A percentile compares a stretch with the other conserved stretches of the same genome.
phyloP scores from a whole-genome alignment of 2,888 invertebrate species.

The Drosophila paucipuncta region DNA sequence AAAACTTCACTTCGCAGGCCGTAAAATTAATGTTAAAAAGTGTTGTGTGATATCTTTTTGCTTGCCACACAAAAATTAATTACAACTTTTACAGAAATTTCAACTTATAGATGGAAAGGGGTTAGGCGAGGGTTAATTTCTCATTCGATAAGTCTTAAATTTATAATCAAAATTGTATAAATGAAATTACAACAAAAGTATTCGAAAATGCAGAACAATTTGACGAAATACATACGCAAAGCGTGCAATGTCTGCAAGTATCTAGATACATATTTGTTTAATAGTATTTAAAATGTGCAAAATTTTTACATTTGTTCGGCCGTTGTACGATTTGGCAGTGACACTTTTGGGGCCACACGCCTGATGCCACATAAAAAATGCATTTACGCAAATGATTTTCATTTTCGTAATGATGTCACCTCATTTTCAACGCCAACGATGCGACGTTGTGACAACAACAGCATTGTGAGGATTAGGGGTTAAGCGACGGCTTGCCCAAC shows the following conservation, averaged over 20 bases:
- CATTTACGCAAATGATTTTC: constrained; percentile 48
- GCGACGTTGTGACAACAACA: constrained; percentile 20
- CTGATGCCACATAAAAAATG: constrained; percentile 51
- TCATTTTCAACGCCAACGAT: constrained; percentile 39
- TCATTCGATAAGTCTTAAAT: neutral
- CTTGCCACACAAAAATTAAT: neutral
- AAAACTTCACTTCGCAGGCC: neutral
- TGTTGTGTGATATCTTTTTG: neutral
- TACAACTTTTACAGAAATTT: neutral
- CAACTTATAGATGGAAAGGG: neutral
- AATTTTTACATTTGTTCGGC: constrained; percentile 3
- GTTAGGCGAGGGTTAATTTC: neutral
- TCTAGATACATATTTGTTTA: neutral
- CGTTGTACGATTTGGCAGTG: constrained; percentile 40
- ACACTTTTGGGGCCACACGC: constrained; percentile 24
- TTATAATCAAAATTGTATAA: neutral
- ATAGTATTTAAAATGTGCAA: constrained; percentile 16
- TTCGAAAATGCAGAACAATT: neutral
- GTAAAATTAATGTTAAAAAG: neutral
- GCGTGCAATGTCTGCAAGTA: neutral
- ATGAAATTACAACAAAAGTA: neutral
- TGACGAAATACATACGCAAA: neutral
- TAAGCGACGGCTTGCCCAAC: constrained; percentile 45
- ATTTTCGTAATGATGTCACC: constrained; percentile 62
- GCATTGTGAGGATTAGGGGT: constrained; percentile 61